Evolutionary conservation across 2,888 invertebrate genomes (phyloP).

Genomic region (Teleogryllus oceanicus): DNA sequence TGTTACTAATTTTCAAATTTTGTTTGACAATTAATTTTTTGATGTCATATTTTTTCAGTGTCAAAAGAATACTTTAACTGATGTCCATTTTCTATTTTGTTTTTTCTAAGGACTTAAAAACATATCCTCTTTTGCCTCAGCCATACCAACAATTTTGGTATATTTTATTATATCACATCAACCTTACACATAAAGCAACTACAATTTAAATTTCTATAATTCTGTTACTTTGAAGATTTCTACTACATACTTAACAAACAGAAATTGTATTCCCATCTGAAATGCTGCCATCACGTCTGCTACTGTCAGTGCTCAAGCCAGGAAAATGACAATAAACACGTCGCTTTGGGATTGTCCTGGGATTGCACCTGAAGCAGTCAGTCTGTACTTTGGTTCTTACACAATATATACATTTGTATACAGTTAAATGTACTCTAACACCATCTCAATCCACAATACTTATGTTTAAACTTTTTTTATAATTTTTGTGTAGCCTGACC

Average conservation of each 20-base stretch:
- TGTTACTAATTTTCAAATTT: neutral
- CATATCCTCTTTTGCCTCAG: slow-evolving; percentile 18
- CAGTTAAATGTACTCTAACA: slow-evolving; percentile 18
- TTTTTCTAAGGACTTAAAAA: neutral
- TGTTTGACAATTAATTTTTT: neutral
- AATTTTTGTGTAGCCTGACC: slow-evolving; percentile 20
- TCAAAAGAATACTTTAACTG: too few relatives aligned
- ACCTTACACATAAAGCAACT: slow-evolving; percentile 53
- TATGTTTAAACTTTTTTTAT: slow-evolving; percentile 20
- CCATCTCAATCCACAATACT: slow-evolving; percentile 8
- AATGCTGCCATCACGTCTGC: slow-evolving; percentile 19
- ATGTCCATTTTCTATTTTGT: too few relatives aligned
- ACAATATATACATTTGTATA: slow-evolving; percentile 30
- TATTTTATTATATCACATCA: slow-evolving; percentile 50
- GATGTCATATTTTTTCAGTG: too few relatives aligned
- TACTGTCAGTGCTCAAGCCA: slow-evolving; percentile 10
- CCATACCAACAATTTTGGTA: slow-evolving; percentile 30
- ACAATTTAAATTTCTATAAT: slow-evolving; percentile 40
- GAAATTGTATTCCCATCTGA: slow-evolving; percentile 32
- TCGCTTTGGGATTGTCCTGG: slow-evolving; percentile 34
- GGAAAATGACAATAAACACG: neutral
- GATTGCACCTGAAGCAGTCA: slow-evolving; percentile 33
- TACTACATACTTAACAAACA: slow-evolving; percentile 33
- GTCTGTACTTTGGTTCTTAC: slow-evolving; percentile 35
- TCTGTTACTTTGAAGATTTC: slow-evolving; percentile 34